Base-by-base conservation (phyloP, 2,888 invertebrate species). In the Yponomeuta plumbellus region DNA sequence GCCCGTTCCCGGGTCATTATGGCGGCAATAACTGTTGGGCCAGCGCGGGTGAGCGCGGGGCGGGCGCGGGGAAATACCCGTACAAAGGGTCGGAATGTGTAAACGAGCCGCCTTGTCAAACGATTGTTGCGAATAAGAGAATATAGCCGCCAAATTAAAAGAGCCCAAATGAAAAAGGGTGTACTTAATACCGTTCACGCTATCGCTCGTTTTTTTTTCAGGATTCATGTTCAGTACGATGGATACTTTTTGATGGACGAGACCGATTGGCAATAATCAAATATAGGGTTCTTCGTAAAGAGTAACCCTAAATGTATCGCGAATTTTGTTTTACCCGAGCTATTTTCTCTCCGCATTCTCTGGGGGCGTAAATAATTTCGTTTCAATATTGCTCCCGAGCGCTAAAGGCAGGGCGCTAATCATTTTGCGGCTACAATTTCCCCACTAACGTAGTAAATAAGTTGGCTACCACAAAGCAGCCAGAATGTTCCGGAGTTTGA, bases 111-210 rank as follows among this genome's bases (percentile, higher is more conserved):
- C 75, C 77, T 79, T 75, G 78, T 78, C 79, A 76, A 73, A 78
- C 81, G 78, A 79, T 80, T 79, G 81, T 78, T 72, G 23, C 78
- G 74, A 83, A 85, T 86, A 86, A 85, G 85, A 84, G 86, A 84
- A 86, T 84, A 84, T 81, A 77, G 77, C 77, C 44, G 44, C 75
- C 77, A 84, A 87, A 86, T 86, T 86, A 86, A 84, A 84, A 59
- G 59, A 59, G 10, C 44, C 5, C 44, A 21, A 59, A 59, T 21
- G 59, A 13, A 21, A 59, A 21, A 59, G 59, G 59, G 23, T 52
- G 17, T 52, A 44, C 44, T 13, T 44, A 52, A 13, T 17, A 52
- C 44, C 17, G 17, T 52, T 52, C 44, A 52, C 44, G 44, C 44
- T 17, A 13, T 52, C 17, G 4, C 0, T 52, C 4, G 13, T 17